A percentile compares a stretch with the other conserved stretches of the same genome.
Evolutionary conservation across 2,113 vertebrate genomes (phyloP).

Genomic region (Barnardius zonarius): DNA sequence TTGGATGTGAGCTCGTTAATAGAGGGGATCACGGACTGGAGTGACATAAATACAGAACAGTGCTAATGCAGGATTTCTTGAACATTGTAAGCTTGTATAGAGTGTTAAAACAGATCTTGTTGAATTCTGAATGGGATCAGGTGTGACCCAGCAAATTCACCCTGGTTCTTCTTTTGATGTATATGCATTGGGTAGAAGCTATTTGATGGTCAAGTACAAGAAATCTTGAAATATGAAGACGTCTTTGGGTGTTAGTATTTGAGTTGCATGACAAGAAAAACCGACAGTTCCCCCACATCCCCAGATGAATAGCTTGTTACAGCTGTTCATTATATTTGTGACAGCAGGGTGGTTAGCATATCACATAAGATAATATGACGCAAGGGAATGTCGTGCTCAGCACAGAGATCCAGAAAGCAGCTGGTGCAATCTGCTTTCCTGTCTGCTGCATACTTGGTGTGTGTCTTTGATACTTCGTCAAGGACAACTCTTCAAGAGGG

Average conservation of each 20-base stretch:
- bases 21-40: not conserved
- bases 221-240: not conserved
- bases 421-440: not conserved
- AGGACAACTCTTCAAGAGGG: not conserved
- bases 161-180: not conserved
- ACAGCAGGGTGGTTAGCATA: not conserved
- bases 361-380: not conserved
- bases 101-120: not conserved
- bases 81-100: not conserved
- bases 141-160: not conserved
- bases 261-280: not conserved
- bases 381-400: not conserved
- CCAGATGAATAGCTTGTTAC: fast-evolving
- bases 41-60: fast-evolving
- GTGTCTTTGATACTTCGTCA: not conserved
- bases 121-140: not conserved
- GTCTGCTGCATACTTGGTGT: not conserved
- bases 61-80: too few relatives aligned
- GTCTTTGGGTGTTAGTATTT: not conserved
- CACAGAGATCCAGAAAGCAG: not conserved
- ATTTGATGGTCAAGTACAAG: not conserved
- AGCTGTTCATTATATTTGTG: not conserved
- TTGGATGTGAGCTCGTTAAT: fast-evolving
- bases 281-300: not conserved
- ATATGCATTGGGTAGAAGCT: not conserved